Evolutionary conservation across 1,140 invertebrate species (phyloP).

Genomic region (Choristoneura fumiferana): DNA sequence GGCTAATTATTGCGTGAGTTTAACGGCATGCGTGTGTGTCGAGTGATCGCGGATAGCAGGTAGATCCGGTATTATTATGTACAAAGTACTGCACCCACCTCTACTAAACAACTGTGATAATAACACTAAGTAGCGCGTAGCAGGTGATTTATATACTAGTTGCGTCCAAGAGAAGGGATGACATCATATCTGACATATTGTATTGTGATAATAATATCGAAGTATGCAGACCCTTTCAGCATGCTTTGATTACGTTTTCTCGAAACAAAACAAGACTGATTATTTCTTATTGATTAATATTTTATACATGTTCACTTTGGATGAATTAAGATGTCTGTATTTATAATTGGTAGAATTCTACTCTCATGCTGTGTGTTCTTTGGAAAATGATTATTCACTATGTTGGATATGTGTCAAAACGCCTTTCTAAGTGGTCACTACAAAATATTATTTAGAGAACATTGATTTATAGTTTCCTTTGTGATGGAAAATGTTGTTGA

Average conservation of each 20-base stretch:
- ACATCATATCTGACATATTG: constrained; percentile 80
- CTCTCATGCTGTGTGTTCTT: constrained; percentile 65
- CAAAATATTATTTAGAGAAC: constrained; percentile 50
- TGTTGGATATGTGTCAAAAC: constrained; percentile 76
- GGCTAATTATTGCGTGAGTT: constrained; percentile 45
- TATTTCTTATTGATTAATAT: constrained; percentile 79
- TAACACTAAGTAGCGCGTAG: constrained; percentile 80
- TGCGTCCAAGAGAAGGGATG: constrained; percentile 79
- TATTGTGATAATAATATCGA: constrained; percentile 78
- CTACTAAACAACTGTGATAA: constrained; percentile 80
- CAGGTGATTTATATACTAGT: constrained; percentile 79
- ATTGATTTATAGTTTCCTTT: constrained; percentile 52
- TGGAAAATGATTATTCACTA: constrained; percentile 71
- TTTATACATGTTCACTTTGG: constrained; percentile 76
- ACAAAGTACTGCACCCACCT: constrained; percentile 79
- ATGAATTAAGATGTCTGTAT: constrained; percentile 75
- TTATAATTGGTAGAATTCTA: constrained; percentile 70
- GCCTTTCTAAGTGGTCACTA: constrained; percentile 73
- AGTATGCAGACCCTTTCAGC: constrained; percentile 53
- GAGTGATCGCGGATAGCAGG: constrained; percentile 61
- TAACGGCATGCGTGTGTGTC: constrained; percentile 49
- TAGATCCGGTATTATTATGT: constrained; percentile 73
- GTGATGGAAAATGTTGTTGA: constrained; percentile 75
- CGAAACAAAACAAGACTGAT: constrained; percentile 77
- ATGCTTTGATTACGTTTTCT: constrained; percentile 74